Base-by-base conservation (phyloP, 2,797 vertebrate genomes). In the Heteromormyrus szaboi region DNA sequence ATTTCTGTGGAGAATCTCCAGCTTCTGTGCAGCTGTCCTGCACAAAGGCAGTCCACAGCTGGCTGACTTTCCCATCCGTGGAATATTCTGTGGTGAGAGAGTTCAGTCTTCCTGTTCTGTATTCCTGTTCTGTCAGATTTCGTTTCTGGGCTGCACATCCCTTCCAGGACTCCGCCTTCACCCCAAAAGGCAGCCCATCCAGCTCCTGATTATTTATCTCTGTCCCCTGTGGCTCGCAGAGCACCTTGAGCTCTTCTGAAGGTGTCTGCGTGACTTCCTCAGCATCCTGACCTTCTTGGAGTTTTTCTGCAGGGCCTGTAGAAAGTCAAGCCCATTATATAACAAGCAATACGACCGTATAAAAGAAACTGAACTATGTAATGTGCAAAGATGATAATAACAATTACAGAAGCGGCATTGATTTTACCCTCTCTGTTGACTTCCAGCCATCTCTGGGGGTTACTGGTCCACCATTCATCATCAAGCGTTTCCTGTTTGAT, bases 21-120 rank as follows among this genome's bases (percentile, higher is more conserved):
- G 93, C 46, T 3, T 95, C 95, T 94, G 87, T 76, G 86, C 87
- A 62, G 29, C 85, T n/a, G 81, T 95, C 94, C 0, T 95, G 94
- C 0, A 95, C 94, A 19, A 96, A 93, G 84, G 95, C 94, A 0
- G 94, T 94, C 95, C 95, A 95, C 1, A 95, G 93, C 89, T 95
- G 94, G 19, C 89, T 93, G 87, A 94, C 94, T 44, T 94, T 79
- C 1, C 95, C 95, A 0, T 95, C 94, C 87, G 93, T 68, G 8
- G 92, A 91, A 62, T 94, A 94, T 12, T 95, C 94, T 0, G 90
- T 90, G 1, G 90, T 85, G 0, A 92, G 90, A 2, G 89, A 90
- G 2, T 87, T 72, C 86, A 91, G 93, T 89, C 94, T 95, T 56
- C 90, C 93, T 0, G 89, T 29, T 0, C 88, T 25, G 87, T 93